Conservation (phyloP, 2,113 vertebrate species). For the Pimephales promelas region DNA sequence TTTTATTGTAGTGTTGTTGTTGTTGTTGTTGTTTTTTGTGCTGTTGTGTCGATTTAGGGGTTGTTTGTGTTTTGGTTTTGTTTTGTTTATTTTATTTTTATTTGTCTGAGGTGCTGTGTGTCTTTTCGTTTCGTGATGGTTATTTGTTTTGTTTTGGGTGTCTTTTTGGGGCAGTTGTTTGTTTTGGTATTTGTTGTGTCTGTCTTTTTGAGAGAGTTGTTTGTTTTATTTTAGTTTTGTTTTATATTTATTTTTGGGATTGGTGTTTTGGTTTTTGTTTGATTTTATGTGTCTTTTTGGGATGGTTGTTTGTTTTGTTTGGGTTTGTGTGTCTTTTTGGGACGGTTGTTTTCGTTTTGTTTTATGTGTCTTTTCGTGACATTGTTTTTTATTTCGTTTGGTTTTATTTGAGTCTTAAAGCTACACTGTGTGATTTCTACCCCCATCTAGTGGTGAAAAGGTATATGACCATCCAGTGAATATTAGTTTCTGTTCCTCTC, state of each 20-base stretch:
- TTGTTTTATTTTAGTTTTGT: not conserved
- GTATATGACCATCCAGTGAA: no score
- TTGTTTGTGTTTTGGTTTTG: no score
- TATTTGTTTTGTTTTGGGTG: not conserved
- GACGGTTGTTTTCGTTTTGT: not conserved
- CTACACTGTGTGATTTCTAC: no score
- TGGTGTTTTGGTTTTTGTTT: not conserved
- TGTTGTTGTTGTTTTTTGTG: not conserved
- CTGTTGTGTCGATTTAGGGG: not conserved
- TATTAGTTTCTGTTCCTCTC: no score
- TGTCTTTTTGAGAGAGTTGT: not conserved
- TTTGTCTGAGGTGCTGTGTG: not conserved
- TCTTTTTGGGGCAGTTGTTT: not conserved
- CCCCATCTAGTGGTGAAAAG: no score
- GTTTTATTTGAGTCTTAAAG: not conserved
- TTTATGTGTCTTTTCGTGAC: not conserved
- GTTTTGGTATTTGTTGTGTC: not conserved
- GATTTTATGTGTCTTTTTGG: not conserved
- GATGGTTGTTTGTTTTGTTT: not conserved
- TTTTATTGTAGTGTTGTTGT: no score
- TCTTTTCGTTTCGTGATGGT: not conserved
- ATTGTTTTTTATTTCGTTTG: not conserved
- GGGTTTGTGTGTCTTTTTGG: not conserved
- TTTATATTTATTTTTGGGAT: not conserved
- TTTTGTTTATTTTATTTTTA: no score